phyloP scores from a whole-genome alignment of 2,888 invertebrate genomes.

The Scaptomyza cyrtandrae region DNA sequence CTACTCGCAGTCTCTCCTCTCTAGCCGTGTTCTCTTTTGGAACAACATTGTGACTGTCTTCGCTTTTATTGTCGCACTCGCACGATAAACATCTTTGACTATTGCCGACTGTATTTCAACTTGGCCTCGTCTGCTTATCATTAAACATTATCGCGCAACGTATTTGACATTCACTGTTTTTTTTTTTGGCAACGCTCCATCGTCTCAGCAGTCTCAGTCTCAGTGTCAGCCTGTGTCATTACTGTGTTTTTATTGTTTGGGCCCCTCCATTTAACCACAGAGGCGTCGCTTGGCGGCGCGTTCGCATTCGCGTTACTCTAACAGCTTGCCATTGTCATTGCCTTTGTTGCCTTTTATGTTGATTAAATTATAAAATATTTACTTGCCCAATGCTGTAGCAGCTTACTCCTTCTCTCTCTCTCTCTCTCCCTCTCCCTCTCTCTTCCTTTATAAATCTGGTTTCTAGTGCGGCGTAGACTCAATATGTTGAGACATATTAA shows the following conservation, averaged over 20 bases:
- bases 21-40: neutral
- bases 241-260: slow-evolving; percentile 64
- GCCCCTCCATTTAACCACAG: slow-evolving; percentile 60
- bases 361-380: slow-evolving; percentile 81
- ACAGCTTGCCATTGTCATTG: slow-evolving; percentile 45
- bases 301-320: slow-evolving; percentile 14
- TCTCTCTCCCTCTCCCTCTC: no score
- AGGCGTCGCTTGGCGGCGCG: slow-evolving; percentile 43
- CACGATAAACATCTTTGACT: slow-evolving; percentile 81
- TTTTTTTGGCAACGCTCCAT: slow-evolving; percentile 39
- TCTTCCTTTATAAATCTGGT: slow-evolving; percentile 60
- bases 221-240: slow-evolving; percentile 7
- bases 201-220: slow-evolving; percentile 1
- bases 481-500: no score
- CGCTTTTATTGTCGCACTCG: slow-evolving; percentile 80
- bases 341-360: slow-evolving; percentile 80
- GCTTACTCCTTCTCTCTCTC: slow-evolving; percentile 3
- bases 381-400: slow-evolving; percentile 50
- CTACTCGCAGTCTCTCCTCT: neutral
- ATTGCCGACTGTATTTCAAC: slow-evolving; percentile 77
- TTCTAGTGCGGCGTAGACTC: slow-evolving; percentile 61
- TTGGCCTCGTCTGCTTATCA: slow-evolving; percentile 65
- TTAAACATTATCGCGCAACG: slow-evolving; percentile 77
- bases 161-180: slow-evolving; percentile 60
- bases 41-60: slow-evolving; percentile 63